These are phyloP conservation scores for Capitulum mitella DNA, from an alignment of 2,888 invertebrate genomes.

Conservation along the genomic window DNA sequence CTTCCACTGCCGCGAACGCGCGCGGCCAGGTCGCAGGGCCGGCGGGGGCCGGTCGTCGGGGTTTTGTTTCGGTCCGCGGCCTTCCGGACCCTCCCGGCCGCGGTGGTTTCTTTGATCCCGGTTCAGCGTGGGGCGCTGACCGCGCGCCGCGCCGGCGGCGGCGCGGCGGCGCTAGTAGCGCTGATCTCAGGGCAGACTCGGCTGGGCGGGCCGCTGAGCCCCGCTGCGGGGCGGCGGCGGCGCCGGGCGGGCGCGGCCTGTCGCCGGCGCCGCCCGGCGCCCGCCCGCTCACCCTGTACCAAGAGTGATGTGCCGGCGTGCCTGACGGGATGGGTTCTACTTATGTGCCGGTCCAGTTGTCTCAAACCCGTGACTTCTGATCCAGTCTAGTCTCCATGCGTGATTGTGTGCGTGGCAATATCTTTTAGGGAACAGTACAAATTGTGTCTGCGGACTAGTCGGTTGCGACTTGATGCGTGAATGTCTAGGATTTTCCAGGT, in stretches of 20 bases:
- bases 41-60: background rate
- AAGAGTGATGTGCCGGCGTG: background rate
- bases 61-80: background rate
- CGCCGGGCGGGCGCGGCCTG: background rate
- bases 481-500: constrained; percentile 24
- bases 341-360: background rate
- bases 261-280: background rate
- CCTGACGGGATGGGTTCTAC: background rate
- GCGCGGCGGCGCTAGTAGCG: background rate
- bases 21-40: constrained; percentile 15
- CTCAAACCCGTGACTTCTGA: constrained; percentile 15
- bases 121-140: background rate
- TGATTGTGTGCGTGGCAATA: constrained; percentile 24
- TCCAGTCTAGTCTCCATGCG: constrained; percentile 24
- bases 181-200: constrained; percentile 23
- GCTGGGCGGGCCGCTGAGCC: background rate
- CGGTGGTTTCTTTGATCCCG: background rate
- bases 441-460: constrained; percentile 17
- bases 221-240: background rate
- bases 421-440: constrained; percentile 25
- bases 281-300: no score
- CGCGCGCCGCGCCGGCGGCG: constrained; percentile 13
- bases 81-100: background rate
- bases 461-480: constrained; percentile 20
- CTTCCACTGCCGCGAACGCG: constrained; percentile 20